phyloP scores from a whole-genome alignment of 1,140 invertebrate genomes.

The Trigoniulus corallinus region DNA sequence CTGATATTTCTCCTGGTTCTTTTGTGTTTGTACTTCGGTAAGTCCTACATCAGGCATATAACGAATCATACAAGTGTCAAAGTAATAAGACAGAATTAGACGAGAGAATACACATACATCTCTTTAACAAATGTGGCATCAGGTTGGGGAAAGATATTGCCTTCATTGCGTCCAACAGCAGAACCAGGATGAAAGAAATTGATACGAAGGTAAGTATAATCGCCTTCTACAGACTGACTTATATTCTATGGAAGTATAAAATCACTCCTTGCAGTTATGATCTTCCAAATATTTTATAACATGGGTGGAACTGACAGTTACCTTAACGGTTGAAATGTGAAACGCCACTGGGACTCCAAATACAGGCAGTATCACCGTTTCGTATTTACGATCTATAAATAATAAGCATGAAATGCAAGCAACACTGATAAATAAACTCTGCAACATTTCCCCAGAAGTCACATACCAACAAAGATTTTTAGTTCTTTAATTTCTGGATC shows the following conservation, averaged over 20 bases:
- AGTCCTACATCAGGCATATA: constrained; percentile 56
- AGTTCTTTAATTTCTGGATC: constrained; percentile 85
- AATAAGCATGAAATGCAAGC: no score
- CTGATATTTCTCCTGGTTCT: constrained; percentile 88
- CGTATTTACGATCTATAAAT: constrained; percentile 80
- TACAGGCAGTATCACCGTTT: constrained; percentile 91
- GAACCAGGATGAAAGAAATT: constrained; percentile 98
- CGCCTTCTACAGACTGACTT: constrained; percentile 93
- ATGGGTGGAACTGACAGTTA: constrained; percentile 15
- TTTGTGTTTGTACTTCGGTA: constrained; percentile 95
- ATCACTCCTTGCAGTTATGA: background rate
- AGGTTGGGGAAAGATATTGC: constrained; percentile 72
- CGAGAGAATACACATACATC: constrained; percentile 47
- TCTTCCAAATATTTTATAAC: no score
- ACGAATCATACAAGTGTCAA: constrained; percentile 1
- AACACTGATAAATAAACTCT: constrained; percentile 5
- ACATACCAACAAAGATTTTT: constrained; percentile 84
- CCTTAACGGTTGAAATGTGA: constrained; percentile 95
- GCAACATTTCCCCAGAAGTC: background rate
- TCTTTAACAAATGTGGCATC: constrained; percentile 97
- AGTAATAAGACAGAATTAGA: constrained; percentile 5
- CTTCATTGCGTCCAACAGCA: constrained; percentile 81
- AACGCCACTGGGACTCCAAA: constrained; percentile 93
- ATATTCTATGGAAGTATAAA: constrained; percentile 46
- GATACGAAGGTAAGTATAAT: constrained; percentile 95